phyloP scores from a whole-genome alignment of 1,140 invertebrate genomes.

The Thaumatotibia leucotreta region DNA sequence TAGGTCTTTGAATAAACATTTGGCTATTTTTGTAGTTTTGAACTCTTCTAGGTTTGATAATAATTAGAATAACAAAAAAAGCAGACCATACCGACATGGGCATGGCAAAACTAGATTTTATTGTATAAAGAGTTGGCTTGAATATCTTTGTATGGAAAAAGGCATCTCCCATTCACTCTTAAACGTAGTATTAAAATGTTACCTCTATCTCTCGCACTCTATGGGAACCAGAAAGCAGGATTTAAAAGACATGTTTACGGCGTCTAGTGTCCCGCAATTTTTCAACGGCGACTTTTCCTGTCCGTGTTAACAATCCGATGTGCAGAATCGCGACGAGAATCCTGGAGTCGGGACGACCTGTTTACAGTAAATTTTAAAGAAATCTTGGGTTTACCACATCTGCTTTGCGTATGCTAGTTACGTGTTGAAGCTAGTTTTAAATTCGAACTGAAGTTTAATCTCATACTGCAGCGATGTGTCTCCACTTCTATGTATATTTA shows the following conservation, averaged over 20 bases:
- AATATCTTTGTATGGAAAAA: too few species aligned
- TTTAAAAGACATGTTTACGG: constrained; percentile 20
- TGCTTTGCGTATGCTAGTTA: background rate
- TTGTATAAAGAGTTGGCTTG: too few species aligned
- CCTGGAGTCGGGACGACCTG: background rate
- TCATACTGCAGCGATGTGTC: too few species aligned
- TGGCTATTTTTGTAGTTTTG: too few species aligned
- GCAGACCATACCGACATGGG: too few species aligned
- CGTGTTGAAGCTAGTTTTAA: background rate
- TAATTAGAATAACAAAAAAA: too few species aligned
- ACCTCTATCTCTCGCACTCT: background rate
- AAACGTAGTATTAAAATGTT: too few species aligned
- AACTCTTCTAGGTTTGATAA: too few species aligned
- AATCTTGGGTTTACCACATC: background rate
- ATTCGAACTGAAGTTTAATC: background rate
- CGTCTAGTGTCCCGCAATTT: constrained; percentile 16
- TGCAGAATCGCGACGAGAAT: background rate
- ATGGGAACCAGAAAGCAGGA: background rate
- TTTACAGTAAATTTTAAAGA: background rate
- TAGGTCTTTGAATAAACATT: too few species aligned
- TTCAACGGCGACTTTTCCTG: constrained; percentile 16
- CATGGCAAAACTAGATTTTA: too few species aligned
- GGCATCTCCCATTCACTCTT: too few species aligned
- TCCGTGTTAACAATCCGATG: constrained; percentile 12
- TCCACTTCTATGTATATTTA: too few species aligned